These are phyloP conservation scores for Cerceris ruficornis DNA, from an alignment of 2,888 invertebrate genomes.

Conservation along the genomic window DNA sequence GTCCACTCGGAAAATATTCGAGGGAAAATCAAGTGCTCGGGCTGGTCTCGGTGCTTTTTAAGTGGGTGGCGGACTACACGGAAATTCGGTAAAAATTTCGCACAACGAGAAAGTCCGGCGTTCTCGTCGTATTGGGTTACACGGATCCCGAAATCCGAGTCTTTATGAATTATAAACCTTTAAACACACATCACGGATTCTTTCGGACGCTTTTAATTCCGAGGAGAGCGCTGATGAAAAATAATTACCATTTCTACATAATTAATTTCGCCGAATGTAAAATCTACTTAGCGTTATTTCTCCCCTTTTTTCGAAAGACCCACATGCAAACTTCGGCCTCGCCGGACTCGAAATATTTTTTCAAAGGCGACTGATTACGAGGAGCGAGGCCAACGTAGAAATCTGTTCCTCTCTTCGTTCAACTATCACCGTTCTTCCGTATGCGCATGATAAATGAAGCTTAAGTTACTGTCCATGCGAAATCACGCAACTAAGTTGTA, in stretches of 20 bases:
- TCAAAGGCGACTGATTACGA: constrained; percentile 59
- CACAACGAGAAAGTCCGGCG: constrained; percentile 32
- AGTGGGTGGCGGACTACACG: constrained; percentile 40
- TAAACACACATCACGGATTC: constrained; percentile 26
- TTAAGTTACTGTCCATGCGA: constrained; percentile 38
- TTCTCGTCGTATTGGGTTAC: constrained; percentile 41
- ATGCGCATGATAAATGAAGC: constrained; percentile 52
- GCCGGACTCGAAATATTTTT: constrained; percentile 51
- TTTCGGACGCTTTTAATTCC: constrained; percentile 19
- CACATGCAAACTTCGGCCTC: not conserved
- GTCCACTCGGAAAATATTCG: constrained; percentile 57
- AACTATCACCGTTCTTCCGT: constrained; percentile 9
- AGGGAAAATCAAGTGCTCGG: constrained; percentile 43
- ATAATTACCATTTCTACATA: constrained; percentile 46
- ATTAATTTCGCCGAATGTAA: constrained; percentile 56
- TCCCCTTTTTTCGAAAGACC: constrained; percentile 31
- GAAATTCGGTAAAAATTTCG: constrained; percentile 46
- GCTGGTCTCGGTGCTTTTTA: constrained; percentile 41
- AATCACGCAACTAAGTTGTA: constrained; percentile 50
- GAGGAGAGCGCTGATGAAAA: constrained; percentile 21
- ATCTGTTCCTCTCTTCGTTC: constrained; percentile 14
- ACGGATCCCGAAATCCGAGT: constrained; percentile 43
- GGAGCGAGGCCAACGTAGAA: constrained; percentile 19
- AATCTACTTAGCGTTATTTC: constrained; percentile 59
- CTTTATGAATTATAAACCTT: constrained; percentile 52